Evolutionary conservation across 1,140 invertebrate genomes (phyloP).

Genomic region (Caenorhabditis inopinata): DNA sequence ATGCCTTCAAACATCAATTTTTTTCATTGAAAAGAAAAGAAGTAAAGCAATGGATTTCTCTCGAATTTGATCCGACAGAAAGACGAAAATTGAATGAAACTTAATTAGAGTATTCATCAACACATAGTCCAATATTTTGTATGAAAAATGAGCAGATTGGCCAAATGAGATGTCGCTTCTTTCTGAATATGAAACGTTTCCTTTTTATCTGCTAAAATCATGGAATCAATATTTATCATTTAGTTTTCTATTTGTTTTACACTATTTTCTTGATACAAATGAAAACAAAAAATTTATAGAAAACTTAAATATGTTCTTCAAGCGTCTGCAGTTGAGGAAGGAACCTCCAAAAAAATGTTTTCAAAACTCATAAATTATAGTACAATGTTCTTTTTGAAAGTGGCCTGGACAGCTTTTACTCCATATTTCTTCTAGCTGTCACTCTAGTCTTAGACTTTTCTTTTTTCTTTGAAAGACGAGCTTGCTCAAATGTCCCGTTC

Average conservation of each 20-base stretch:
- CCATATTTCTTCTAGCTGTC: not conserved
- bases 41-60: not conserved
- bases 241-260: too few species aligned
- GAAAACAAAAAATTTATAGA: too few species aligned
- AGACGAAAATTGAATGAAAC: not conserved
- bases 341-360: too few species aligned
- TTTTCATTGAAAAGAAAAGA: not conserved
- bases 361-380: not conserved
- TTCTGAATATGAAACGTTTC: too few species aligned
- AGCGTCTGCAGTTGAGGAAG: too few species aligned
- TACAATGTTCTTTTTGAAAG: not conserved
- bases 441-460: not conserved
- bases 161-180: conserved; percentile 7
- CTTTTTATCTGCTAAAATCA: too few species aligned
- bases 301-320: too few species aligned
- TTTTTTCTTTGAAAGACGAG: too few species aligned
- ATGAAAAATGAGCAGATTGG: conserved; percentile 21
- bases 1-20: not conserved
- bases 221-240: too few species aligned
- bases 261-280: too few species aligned
- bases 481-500: too few species aligned
- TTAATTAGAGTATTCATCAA: conserved; percentile 23
- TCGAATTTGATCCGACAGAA: conserved; percentile 1
- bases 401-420: not conserved
- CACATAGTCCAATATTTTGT: not conserved